Percentiles rank a stretch among this genome's conserved stretches.
Evolutionary conservation across 1,140 invertebrate species (phyloP).

Genomic region (Berghia stephanieae): DNA sequence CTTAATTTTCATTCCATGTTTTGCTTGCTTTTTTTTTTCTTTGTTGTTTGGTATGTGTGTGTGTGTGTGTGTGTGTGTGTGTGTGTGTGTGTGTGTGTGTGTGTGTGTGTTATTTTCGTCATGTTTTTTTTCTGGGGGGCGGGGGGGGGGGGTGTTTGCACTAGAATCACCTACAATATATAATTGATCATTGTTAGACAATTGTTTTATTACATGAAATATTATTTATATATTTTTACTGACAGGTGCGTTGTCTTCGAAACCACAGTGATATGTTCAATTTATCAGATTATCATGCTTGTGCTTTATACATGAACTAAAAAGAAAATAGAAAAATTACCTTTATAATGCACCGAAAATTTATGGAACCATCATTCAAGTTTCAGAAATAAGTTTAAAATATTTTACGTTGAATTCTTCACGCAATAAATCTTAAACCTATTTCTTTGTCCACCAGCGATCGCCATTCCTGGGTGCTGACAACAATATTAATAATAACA

Average conservation of each 20-base stretch:
- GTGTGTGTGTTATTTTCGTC: background rate
- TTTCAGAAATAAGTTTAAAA: no score
- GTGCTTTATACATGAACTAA: no score
- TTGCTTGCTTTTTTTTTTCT: background rate
- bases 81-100: conserved; percentile 15
- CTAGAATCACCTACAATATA: no score
- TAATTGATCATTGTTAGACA: no score
- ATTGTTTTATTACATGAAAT: background rate
- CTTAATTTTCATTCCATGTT: background rate
- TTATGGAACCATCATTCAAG: no score
- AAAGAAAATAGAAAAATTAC: no score
- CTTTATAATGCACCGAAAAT: no score
- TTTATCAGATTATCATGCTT: conserved; percentile 24
- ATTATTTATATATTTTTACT: background rate
- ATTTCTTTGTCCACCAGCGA: no score
- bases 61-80: conserved; percentile 4
- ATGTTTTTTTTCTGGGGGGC: background rate
- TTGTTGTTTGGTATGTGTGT: background rate
- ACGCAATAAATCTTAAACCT: no score
- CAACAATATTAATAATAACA: no score
- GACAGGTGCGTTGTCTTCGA: background rate
- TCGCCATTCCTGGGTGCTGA: no score
- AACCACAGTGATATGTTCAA: background rate
- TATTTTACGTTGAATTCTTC: no score
- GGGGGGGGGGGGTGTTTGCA: background rate